phyloP scores from a whole-genome alignment of 2,797 vertebrate species.

The Ctenopoma kingsleyae region DNA sequence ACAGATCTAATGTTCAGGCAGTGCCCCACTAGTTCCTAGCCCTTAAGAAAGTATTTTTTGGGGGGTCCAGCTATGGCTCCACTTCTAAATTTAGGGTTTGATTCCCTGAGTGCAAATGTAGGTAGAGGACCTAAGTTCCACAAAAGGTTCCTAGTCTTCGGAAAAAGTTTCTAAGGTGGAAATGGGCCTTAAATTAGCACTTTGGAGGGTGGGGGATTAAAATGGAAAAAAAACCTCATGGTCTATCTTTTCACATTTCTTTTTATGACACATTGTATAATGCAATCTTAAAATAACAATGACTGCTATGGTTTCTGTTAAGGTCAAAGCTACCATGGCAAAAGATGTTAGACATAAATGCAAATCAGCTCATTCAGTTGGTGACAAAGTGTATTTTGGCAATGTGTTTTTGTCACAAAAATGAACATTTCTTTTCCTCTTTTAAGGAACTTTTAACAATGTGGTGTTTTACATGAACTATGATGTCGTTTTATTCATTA shows the following conservation, averaged over 20 bases:
- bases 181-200: conserved; percentile 60
- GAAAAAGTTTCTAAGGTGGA: too few relatives aligned
- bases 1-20: too few relatives aligned
- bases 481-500: conserved; percentile 74
- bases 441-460: conserved; percentile 75
- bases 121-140: too few relatives aligned
- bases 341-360: conserved; percentile 64
- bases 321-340: conserved; percentile 52
- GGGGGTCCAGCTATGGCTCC: too few relatives aligned
- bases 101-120: too few relatives aligned
- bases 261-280: conserved; percentile 56
- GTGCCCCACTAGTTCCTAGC: too few relatives aligned
- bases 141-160: too few relatives aligned
- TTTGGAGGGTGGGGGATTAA: conserved; percentile 41
- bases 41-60: too few relatives aligned
- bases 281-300: conserved; percentile 60
- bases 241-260: conserved; percentile 50
- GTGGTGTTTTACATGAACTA: conserved; percentile 73
- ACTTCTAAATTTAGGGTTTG: too few relatives aligned
- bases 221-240: conserved; percentile 56
- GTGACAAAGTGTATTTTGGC: conserved; percentile 71
- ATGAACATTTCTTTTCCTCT: conserved; percentile 59
- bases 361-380: conserved; percentile 62
- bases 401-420: conserved; percentile 74
- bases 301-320: conserved; percentile 59